A percentile compares a stretch with the other conserved stretches of the same genome.
Evolutionary conservation across 2,113 vertebrate species (phyloP).

Genomic region (Cepphus grylle): DNA sequence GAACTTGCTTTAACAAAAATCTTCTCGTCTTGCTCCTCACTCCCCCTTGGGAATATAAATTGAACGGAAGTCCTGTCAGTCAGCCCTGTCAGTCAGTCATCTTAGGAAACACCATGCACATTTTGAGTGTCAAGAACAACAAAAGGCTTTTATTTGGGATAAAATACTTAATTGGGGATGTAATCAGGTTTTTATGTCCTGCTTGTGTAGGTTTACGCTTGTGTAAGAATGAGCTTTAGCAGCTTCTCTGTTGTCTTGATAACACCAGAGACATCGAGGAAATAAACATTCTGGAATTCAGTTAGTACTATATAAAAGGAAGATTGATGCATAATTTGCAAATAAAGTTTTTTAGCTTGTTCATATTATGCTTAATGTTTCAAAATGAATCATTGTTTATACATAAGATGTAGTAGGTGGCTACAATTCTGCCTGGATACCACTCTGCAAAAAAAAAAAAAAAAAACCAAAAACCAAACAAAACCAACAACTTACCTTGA

Average conservation of each 20-base stretch:
- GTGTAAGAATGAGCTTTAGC: neutral
- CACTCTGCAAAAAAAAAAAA: neutral
- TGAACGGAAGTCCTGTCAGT: neutral
- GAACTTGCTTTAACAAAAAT: neutral
- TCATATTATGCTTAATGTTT: neutral
- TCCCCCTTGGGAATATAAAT: neutral
- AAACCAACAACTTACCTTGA: neutral
- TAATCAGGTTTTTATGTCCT: neutral
- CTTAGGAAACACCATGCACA: neutral
- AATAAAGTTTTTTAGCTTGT: constrained; percentile 13
- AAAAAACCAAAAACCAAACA: neutral
- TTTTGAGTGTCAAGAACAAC: neutral
- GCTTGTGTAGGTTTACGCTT: neutral
- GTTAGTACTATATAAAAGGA: neutral
- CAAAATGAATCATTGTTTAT: constrained; percentile 30
- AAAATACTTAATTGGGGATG: neutral
- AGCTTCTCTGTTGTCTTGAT: neutral
- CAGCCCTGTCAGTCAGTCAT: neutral
- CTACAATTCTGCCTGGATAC: constrained; percentile 35
- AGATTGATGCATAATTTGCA: neutral
- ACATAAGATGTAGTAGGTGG: neutral
- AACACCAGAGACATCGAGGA: neutral
- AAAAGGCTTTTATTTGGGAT: neutral
- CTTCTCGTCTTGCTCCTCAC: neutral
- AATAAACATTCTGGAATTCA: neutral